Base-by-base conservation (phyloP, 2,113 vertebrate genomes). In the Apistogramma diplotaenia region DNA sequence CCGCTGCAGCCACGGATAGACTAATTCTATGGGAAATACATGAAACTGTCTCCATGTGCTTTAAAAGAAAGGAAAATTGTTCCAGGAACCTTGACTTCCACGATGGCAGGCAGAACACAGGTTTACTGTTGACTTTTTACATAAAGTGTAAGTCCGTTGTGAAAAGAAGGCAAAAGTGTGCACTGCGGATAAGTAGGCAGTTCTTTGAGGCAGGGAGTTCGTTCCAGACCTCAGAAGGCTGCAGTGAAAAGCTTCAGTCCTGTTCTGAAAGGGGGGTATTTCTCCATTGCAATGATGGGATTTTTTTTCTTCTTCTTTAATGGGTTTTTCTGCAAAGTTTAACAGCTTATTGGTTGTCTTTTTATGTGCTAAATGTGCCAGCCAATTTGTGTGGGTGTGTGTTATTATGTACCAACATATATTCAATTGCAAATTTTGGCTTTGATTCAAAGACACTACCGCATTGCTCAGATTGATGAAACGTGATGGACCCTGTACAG, bases 391-490 rank as follows among this genome's bases (percentile, higher is more conserved):
- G 23, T 54, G 15, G 35, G 49, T 8, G 8, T 55, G 25, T 9
- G 5, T 37, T 15, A 19, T 51, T n/a, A 11, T 25, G 6, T 23
- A 25, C 6, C 10, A 54, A 25, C 19, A 10, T 33, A 55, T 37
- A 65, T 84, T 75, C 29, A 35, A 54, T 54, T 46, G 61, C 31
- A 56, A 16, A 46, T 43, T 70, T 67, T 78, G 31, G 43, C 79
- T 81, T 31, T 23, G 60, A 29, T 79, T 89, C 67, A 76, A 76
- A 78, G 67, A 70, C 82, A 15, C 12, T 21, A 71, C 60, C 1
- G 33, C 18, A 8, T 58, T 12, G 6, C 33, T 46, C 46, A 55
- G 85, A 79, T 56, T 78, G 85, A 88, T 90, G 77, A 72, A 59
- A 78, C 11, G 27, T 16, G 75, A 87, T 57, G 76, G 77, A 55